Percentiles rank a stretch among this genome's conserved stretches.
phyloP scores from a whole-genome alignment of 1,140 invertebrate species.

The Anoplolepis gracilipes region DNA sequence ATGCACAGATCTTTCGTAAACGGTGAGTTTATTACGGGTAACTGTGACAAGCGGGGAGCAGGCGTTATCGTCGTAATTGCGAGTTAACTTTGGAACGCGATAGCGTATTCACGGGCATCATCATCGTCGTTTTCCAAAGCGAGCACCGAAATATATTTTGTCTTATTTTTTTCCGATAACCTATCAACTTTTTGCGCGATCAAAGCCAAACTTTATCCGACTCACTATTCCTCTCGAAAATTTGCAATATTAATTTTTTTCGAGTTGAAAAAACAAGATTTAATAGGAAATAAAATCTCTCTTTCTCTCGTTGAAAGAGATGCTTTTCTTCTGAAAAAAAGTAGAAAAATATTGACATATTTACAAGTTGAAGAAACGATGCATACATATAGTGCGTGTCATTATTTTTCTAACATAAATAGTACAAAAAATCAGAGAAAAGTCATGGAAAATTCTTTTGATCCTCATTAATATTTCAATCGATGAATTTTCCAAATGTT shows the following conservation, averaged over 20 bases:
- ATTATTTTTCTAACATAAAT: too few relatives aligned
- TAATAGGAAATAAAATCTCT: not conserved
- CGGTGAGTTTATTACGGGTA: slow-evolving; percentile 24
- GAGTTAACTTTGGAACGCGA: slow-evolving; percentile 44
- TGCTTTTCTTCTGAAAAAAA: not conserved
- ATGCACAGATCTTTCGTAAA: slow-evolving; percentile 36
- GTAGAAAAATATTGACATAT: not conserved
- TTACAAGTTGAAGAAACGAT: not conserved
- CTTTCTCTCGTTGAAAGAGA: not conserved
- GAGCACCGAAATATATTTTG: slow-evolving; percentile 70
- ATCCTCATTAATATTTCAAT: too few relatives aligned
- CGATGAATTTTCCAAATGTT: not conserved
- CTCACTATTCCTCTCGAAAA: not conserved
- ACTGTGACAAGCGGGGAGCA: not conserved
- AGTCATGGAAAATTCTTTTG: too few relatives aligned
- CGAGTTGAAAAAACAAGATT: not conserved
- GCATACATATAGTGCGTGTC: too few relatives aligned
- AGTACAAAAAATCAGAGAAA: not conserved
- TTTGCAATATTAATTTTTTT: not conserved
- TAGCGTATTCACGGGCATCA: not conserved
- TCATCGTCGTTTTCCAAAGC: slow-evolving; percentile 77
- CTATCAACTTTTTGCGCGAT: not conserved
- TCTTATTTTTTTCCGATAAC: not conserved
- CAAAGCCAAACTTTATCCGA: not conserved
- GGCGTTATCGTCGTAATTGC: slow-evolving; percentile 39